Base-by-base conservation (phyloP, 2,888 invertebrate genomes). In the Flexamia atlantica region DNA sequence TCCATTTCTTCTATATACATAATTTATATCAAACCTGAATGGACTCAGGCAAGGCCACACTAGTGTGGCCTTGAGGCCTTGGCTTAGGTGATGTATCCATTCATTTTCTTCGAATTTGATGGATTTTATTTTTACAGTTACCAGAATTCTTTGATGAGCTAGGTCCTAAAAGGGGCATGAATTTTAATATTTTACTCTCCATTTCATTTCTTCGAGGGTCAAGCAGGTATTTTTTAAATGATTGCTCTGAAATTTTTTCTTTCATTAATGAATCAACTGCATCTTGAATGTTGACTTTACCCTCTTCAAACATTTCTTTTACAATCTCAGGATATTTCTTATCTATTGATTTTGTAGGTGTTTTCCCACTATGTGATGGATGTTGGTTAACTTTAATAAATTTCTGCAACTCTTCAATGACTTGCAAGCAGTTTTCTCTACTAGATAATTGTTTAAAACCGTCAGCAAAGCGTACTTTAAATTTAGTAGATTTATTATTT, bases 381-480 rank as follows among this genome's bases (percentile, higher is more conserved):
- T 64, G 30, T 12, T 64, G 28, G 4, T 12, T 28, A 30, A 30
- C 30, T 28, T 1, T 12, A 12, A 64, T 30, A 64, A 64, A 64
- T 30, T 25, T 30, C 64, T 64, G 25, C 28, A 64, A 64, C n/a
- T 64, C 30, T 25, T 64, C 30, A 64, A 30, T 28, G 2, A 64
- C 64, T 30, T 64, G 28, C 64, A 64, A 64, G 30, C 64, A 64
- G 17, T 64, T 64, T 14, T 64, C 64, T 28, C 5, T 64, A 30
- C 28, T 17, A 14, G 64, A 64, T 64, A 28, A 10, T 3, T 64
- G 1, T 25, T 14, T 28, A 17, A 20, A 64, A 64, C 64, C 64
- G 7, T 64, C 30, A 28, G 64, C 25, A 14, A 64, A 64, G 14
- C 20, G 30, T 28, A 64, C 5, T 64, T 14, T 64, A 28, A 64